Base-by-base conservation (phyloP, 2,888 invertebrate genomes). In the Lasioglossum malachurum region DNA sequence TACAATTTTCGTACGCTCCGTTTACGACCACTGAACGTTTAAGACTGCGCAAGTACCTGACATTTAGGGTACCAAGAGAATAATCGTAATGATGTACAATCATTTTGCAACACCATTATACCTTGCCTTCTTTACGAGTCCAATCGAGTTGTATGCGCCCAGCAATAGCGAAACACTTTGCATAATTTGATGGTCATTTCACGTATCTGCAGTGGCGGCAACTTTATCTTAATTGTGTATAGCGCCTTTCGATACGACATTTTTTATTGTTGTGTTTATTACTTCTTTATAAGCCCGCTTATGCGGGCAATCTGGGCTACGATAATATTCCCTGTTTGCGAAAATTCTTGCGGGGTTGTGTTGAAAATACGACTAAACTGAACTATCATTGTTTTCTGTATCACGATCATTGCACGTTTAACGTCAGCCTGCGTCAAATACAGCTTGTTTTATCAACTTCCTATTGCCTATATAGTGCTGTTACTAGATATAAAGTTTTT, bases 81-180 rank as follows among this genome's bases (percentile, higher is more conserved):
- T 49, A 69, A 82, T 83, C 79, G 82, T 80, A 77, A 77, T 74
- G 35, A 38, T 75, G 77, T 85, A 23, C 19, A 23, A 49, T 49
- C 46, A 12, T 4, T 73, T 7, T 31, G 4, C 80, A 72, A 71
- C 38, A 60, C 78, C 80, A 79, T 74, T 60, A 72, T n/a, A 71
- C 75, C 53, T 75, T 78, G 83, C 87, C 80, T 44, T 76, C 23
- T 60, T 41, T 44, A 71, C 44, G 27, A 46, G 80, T 78, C 73
- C 81, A 80, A n/a, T 69, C 83, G 72, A 23, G 19, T 12, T n/a
- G 38, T 67, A 46, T 64, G 31, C 5, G 31, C 23, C 7, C 19
- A 27, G 23, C 46, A 53, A 78, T 53, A 49, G 44, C 57, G n/a
- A 4, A 14, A 38, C 44, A 60, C 78, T 80, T 57, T 16, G 7